Percentiles rank a stretch among this genome's conserved stretches.
phyloP scores from a whole-genome alignment of 2,797 vertebrate genomes.

The Phyllotis vaccarum region DNA sequence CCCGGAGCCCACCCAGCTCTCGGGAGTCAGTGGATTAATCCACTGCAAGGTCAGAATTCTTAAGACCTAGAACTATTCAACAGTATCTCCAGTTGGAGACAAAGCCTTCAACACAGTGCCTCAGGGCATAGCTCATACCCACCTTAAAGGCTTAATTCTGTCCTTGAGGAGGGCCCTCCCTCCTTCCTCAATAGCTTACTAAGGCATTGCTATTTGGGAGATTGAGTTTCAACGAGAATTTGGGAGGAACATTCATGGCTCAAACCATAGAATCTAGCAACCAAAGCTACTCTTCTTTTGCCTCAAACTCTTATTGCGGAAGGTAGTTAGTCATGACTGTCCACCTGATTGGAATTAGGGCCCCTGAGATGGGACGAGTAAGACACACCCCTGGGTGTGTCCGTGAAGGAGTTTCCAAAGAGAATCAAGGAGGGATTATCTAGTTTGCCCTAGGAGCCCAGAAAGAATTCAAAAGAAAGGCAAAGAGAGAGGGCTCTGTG shows the following conservation, averaged over 20 bases:
- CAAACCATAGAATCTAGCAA: background rate
- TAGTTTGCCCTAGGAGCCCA: background rate
- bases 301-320: background rate
- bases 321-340: background rate
- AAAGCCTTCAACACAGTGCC: background rate
- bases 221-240: background rate
- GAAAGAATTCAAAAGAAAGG: background rate
- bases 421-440: background rate
- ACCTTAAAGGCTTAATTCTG: background rate
- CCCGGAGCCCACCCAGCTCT: background rate
- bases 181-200: background rate
- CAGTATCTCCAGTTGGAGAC: background rate
- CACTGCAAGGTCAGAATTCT: background rate
- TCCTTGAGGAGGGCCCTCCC: background rate
- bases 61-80: background rate
- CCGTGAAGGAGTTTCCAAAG: background rate
- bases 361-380: background rate
- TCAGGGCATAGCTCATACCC: background rate
- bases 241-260: background rate
- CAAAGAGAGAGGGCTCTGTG: background rate
- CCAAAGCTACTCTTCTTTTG: constrained; percentile 28
- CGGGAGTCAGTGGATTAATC: background rate
- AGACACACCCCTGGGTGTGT: background rate
- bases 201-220: background rate
- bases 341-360: background rate